Evolutionary conservation across 2,113 vertebrate species (phyloP), one percentile per base, ranked within the genome.

Genomic region (Felis catus): DNA sequence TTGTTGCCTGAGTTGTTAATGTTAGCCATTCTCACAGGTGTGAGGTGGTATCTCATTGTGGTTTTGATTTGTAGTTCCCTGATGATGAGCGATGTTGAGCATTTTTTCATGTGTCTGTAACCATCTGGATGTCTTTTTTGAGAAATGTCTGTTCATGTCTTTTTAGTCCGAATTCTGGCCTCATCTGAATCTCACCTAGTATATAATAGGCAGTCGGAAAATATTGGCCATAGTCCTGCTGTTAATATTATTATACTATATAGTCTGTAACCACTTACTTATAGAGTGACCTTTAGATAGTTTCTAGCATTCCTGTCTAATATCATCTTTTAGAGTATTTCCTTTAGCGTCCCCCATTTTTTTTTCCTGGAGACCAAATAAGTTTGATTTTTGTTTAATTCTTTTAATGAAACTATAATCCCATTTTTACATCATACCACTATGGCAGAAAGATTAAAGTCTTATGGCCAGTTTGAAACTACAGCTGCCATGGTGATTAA

Each of bases 351-450:
- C 31, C 61, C 36, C 79, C n/a, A 53, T 23, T 78, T 93, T 70
- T 19, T 45, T 97, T 33, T 36, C 36, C 14, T 61, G 48, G 21
- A 93, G 8, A 80, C 90, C n/a, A 91, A 93, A 66, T 93, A 31
- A 65, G 18, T 80, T 78, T 89, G 45, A 51, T 90, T 93, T 97
- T 61, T 48, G 25, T 84, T 66, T 81, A 74, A 71, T 92, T 91
- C 13, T 82, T 15, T 82, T 92, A 82, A 39, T 68, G 14, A 83
- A 55, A 33, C 25, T 68, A 48, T n/a, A 94, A 29, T 74, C 12
- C 41, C 45, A 19, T 11, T 48, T 74, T 79, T 89, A n/a, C 1
- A 48, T 87, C 55, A 74, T 87, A 51, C 8, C 68, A 9, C 14
- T 15, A 3, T 74, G 58, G 66, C 76, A 87, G 58, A 89, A 88